A percentile compares a stretch with the other conserved stretches of the same genome.
Conservation (phyloP, 1,140 invertebrate genomes). For the Philotrypesis tridentata region DNA sequence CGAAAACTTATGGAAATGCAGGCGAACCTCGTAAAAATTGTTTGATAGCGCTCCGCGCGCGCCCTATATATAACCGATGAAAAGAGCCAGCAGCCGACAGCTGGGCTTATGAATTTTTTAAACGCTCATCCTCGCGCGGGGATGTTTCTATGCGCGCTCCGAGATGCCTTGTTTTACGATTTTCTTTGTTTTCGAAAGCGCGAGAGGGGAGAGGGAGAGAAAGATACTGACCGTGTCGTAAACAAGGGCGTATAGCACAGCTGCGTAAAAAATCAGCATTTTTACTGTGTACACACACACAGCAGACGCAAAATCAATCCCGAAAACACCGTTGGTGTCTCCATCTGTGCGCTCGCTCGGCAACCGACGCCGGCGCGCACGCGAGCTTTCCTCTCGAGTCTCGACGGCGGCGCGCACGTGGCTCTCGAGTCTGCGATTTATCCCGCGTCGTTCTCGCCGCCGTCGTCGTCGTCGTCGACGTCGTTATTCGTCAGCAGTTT, state of each 20-base stretch:
- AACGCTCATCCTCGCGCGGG: neutral
- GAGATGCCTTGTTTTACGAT: neutral
- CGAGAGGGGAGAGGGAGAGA: no score
- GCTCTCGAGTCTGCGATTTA: conserved; percentile 24
- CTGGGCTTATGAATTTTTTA: conserved; percentile 2
- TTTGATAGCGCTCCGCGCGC: neutral
- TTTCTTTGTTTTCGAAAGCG: neutral
- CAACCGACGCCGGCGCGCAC: conserved; percentile 41
- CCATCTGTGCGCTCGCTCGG: conserved; percentile 60
- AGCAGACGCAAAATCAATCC: neutral
- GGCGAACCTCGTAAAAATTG: neutral
- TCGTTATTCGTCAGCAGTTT: conserved; percentile 10
- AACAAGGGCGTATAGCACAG: no score
- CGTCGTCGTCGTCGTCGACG: neutral
- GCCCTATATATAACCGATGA: neutral
- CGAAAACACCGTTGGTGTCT: conserved; percentile 53
- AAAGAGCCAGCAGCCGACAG: neutral
- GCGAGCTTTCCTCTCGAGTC: neutral
- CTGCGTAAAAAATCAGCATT: no score
- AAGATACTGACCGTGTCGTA: no score
- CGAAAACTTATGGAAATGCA: conserved; percentile 21
- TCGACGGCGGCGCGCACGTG: neutral
- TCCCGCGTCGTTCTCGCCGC: neutral
- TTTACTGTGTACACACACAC: no score
- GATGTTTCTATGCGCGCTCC: neutral